phyloP scores from a whole-genome alignment of 2,888 invertebrate genomes.

The Sesia apiformis region DNA sequence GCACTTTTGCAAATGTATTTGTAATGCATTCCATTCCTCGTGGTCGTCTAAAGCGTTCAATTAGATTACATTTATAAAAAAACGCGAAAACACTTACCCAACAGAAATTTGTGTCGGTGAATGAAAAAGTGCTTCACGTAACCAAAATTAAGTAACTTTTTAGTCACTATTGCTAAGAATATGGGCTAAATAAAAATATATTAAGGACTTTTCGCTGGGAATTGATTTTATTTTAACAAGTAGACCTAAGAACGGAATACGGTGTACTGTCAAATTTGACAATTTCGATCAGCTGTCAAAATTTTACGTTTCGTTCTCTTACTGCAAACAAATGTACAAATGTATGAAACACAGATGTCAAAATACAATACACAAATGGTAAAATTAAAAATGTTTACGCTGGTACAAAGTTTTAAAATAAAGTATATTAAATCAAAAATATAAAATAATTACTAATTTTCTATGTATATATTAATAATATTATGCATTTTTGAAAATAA shows the following conservation, averaged over 20 bases:
- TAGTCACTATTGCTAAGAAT: background rate
- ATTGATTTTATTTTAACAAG: conserved; percentile 8
- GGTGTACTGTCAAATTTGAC: background rate
- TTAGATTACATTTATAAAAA: background rate
- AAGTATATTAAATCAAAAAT: no score
- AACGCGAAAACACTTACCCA: background rate
- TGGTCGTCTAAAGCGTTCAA: background rate
- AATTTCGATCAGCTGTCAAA: no score
- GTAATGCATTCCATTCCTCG: conserved; percentile 28
- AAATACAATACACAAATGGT: no score
- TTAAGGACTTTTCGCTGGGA: conserved; percentile 11
- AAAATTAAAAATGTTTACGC: no score
- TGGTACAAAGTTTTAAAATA: no score
- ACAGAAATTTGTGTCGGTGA: background rate
- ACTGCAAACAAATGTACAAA: no score
- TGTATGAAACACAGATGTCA: no score
- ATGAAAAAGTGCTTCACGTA: background rate
- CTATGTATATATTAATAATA: no score
- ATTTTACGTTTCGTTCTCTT: no score
- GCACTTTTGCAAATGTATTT: background rate
- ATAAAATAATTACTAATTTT: no score
- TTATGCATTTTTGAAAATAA: no score
- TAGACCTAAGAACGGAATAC: conserved; percentile 52
- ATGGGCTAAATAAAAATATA: conserved; percentile 7
- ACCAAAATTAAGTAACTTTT: background rate